A percentile compares a stretch with the other conserved stretches of the same genome.
Evolutionary conservation across 1,140 invertebrate species (phyloP).

Genomic region (Philopotamus ludificatus): DNA sequence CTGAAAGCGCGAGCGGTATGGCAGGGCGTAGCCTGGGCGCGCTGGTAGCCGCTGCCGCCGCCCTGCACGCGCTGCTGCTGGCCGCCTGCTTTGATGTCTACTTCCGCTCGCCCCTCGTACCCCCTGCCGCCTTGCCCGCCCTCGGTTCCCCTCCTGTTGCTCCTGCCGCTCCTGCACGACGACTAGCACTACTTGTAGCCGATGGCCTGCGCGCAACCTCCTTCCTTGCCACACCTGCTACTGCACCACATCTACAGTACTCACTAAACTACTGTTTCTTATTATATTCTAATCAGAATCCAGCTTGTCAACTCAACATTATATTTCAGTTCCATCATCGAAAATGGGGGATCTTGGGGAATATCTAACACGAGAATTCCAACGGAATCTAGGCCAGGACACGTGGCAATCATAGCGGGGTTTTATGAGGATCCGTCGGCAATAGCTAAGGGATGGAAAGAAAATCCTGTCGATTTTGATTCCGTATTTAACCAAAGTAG

Average conservation of each 20-base stretch:
- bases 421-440: slow-evolving; percentile 99
- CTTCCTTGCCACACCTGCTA: slow-evolving; percentile 60
- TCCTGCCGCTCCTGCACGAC: slow-evolving; percentile 64
- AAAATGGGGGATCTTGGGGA: slow-evolving; percentile 74
- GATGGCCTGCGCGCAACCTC: slow-evolving; percentile 88
- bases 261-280: not conserved
- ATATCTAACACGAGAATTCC: slow-evolving; percentile 93
- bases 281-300: not conserved
- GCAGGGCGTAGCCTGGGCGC: too few relatives aligned
- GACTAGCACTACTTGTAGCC: slow-evolving; percentile 82
- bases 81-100: slow-evolving; percentile 66
- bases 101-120: slow-evolving; percentile 61
- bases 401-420: slow-evolving; percentile 92
- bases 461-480: slow-evolving; percentile 96
- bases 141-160: not conserved
- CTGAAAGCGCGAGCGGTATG: too few relatives aligned
- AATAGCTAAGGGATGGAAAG: slow-evolving; percentile 94
- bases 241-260: slow-evolving; percentile 63
- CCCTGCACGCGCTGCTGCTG: too few relatives aligned
- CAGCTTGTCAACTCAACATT: not conserved
- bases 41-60: too few relatives aligned
- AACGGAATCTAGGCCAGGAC: slow-evolving; percentile 96
- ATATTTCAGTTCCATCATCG: slow-evolving; percentile 58
- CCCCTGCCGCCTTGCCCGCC: slow-evolving; percentile 44
- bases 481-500: slow-evolving; percentile 90